Evolutionary conservation across 2,113 vertebrate species (phyloP), one percentile per base, ranked within the genome.

Genomic region (Tautogolabrus adspersus): DNA sequence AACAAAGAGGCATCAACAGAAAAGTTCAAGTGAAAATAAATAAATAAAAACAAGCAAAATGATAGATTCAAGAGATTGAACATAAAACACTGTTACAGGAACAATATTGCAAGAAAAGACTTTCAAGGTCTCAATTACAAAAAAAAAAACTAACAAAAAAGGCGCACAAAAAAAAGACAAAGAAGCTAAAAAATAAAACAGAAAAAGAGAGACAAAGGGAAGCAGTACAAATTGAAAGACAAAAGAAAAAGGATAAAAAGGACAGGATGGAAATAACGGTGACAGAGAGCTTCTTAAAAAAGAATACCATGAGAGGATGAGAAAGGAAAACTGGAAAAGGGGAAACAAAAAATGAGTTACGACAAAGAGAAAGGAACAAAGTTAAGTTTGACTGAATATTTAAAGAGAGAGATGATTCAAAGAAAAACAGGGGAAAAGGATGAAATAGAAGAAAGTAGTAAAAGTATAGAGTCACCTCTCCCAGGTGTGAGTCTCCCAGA

Each of bases 401-500:
- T 38, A 3, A 23, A 6, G 9, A 6, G 18, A 34, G 10, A 52
- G 1, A 44, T 42, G 34, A 19, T 3, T 6, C 2, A 69, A 22
- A 7, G 0, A 22, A 23, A 9, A 9, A 21, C 11, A 56, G 37
- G 23, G 16, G 21, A n/a, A 13, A 21, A 19, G 3, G 16, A 26
- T 19, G 30, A 57, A 30, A 23, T 6, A 21, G 56, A 12, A 23
- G 30, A 0, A 19, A 46, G 5, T 2, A 6, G 1, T 2, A 37
- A 11, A 1, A 26, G 0, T 40, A 16, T 37, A 0, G 46, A 4
- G 90, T 85, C 52, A 98, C 98, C 96, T 99, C 98, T 79, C 98
- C 98, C 30, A 99, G 96, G 89, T 99, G 98, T 0, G 98, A 99
- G 93, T 99, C 98, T 86, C 98, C 98, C 85, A 99, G 88, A 0